Evolutionary conservation across 2,797 vertebrate species (phyloP), one percentile per base, ranked within the genome.

Genomic region (Amphiprion clarkii): DNA sequence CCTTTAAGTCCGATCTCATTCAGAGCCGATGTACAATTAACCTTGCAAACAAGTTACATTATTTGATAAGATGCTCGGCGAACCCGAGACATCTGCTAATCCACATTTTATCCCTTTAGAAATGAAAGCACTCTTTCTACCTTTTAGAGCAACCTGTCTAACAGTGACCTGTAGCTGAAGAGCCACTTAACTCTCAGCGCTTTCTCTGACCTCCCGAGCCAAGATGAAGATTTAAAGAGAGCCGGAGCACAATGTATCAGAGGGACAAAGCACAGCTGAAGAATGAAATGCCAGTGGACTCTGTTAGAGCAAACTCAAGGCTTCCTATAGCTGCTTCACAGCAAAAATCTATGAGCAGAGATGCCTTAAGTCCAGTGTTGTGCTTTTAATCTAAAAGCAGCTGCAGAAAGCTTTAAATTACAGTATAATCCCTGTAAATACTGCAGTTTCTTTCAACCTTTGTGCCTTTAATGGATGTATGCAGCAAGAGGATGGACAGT

Each of bases 181-280:
- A 53, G 36, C 58, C 79, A 74, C 68, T 88, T 78, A 42, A 66
- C 57, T 75, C 49, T n/a, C 48, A 52, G 67, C 61, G 64, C 49
- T 74, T 63, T 51, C 58, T 84, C 65, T 14, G 46, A 81, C 63
- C 74, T 71, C 59, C 27, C 56, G 31, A 67, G 39, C 54, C 52
- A 67, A 72, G 57, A 82, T 57, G 75, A 75, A 72, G 71, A 78
- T 67, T 78, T 78, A 84, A 81, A 61, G 68, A 67, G 59, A 58
- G n/a, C n/a, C 65, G 4, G 57, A 67, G 57, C 53, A 52, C 59
- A 68, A 74, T 73, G 58, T 48, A 73, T 80, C 67, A 81, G 63
- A 19, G 16, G 53, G 46, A 86, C 74, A 78, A 79, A 85, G 67
- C 53, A 13, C 57, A 23, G 61, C 67, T 23, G 25, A 53, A 61